Evolutionary conservation across 2,888 invertebrate genomes (phyloP).

Genomic region (Diarsia mendica): DNA sequence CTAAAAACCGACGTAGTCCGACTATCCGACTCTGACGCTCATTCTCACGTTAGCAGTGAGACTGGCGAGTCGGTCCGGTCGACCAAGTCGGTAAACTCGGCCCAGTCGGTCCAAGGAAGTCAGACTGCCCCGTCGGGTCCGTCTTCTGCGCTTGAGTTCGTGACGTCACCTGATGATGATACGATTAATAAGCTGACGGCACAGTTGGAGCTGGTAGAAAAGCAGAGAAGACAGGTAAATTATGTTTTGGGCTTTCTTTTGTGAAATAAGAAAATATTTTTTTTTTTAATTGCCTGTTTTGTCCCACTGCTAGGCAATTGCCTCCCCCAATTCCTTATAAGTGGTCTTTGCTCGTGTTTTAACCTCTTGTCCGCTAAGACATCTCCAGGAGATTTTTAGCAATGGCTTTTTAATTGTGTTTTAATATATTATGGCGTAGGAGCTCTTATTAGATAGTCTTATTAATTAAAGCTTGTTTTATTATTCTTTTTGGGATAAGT

Average conservation of each 20-base stretch:
- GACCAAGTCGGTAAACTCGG: slow-evolving; percentile 46
- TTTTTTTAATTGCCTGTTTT: too few species aligned
- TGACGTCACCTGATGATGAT: slow-evolving; percentile 86
- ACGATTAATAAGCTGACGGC: slow-evolving; percentile 85
- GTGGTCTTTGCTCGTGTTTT: too few species aligned
- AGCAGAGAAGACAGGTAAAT: slow-evolving; percentile 84
- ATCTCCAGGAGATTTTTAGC: too few species aligned
- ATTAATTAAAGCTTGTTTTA: too few species aligned
- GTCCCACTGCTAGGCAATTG: too few species aligned
- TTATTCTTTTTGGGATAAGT: too few species aligned
- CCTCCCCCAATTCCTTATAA: too few species aligned
- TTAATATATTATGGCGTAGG: too few species aligned
- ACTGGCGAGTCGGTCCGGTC: slow-evolving; percentile 64
- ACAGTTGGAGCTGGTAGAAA: slow-evolving; percentile 85
- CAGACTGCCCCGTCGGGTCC: slow-evolving; percentile 73
- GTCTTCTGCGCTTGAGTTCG: slow-evolving; percentile 84
- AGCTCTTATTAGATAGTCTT: too few species aligned
- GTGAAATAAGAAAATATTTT: too few species aligned
- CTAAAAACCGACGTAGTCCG: slow-evolving; percentile 78
- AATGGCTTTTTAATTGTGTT: too few species aligned
- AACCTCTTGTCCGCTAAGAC: too few species aligned
- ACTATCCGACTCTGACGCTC: slow-evolving; percentile 67
- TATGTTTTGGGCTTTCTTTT: background rate
- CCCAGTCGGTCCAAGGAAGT: slow-evolving; percentile 9
- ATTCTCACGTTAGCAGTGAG: slow-evolving; percentile 65